Evolutionary conservation across 1,140 invertebrate species (phyloP), one percentile per base, ranked within the genome.

Genomic region (Belonocnema kinseyi): DNA sequence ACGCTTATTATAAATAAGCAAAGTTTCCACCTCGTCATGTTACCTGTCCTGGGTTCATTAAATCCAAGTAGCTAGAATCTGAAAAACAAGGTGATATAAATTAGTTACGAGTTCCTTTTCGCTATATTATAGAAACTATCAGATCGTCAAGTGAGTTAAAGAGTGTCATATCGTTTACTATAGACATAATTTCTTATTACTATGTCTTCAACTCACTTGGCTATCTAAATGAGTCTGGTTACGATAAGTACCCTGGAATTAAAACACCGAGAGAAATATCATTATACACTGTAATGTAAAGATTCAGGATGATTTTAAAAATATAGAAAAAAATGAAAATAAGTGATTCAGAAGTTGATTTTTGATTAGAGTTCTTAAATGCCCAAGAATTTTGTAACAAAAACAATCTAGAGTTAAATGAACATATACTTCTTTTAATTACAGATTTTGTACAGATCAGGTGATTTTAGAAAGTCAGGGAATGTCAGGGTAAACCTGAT

Each of bases 141-240:
- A 66, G 61, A 66, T 66, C 26, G 26, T 40, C 26, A 66, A n/a
- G 26, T 66, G 26, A 66, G 26, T 40, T 66, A 66, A 26, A 14
- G 21, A 33, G 61, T 66, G 61, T 66, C 61, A 66, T 66, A 66
- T 66, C 61, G 61, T 66, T 66, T 40, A 66, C 56, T 70, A 79
- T 76, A 77, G 74, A 33, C 77, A 77, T 81, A 80, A 78, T 83
- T 81, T 81, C 80, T 81, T 80, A 76, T 80, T 82, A 78, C 54
- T 77, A 80, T 82, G 75, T 82, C 77, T 79, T 82, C 82, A 83
- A 80, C 80, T 77, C 80, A 72, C 71, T 78, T 78, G 78, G 76
- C 77, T 83, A 82, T 83, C 82, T 82, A 83, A 84, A 84, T 80
- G 82, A 84, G 79, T 80, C 77, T 77, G 66, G 78, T 82, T 78